A percentile compares a stretch with the other conserved stretches of the same genome.
These are phyloP conservation scores for Dryadula phaetusa DNA, from an alignment of 2,888 invertebrate species.

Conservation along the genomic window DNA sequence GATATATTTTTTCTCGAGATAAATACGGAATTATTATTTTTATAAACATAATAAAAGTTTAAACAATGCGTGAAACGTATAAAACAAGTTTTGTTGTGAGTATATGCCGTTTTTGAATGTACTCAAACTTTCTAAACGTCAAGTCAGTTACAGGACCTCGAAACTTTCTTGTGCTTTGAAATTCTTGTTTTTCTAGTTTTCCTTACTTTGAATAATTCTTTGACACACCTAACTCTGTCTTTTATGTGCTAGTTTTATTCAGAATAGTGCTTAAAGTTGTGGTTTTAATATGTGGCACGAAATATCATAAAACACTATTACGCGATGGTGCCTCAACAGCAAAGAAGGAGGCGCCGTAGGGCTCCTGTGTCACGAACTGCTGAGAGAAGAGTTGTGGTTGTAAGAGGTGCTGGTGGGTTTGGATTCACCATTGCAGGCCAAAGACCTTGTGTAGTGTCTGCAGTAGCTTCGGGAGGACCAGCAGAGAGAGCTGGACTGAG, in stretches of 20 bases:
- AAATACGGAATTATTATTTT: background rate
- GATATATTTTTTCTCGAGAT: background rate
- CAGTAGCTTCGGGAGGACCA: constrained; percentile 93
- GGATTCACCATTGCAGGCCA: constrained; percentile 99
- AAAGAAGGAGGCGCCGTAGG: constrained; percentile 74
- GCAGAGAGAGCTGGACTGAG: constrained; percentile 95
- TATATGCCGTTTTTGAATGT: constrained; percentile 55
- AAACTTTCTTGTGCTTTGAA: constrained; percentile 66
- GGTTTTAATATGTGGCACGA: constrained; percentile 19
- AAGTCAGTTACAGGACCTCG: constrained; percentile 70
- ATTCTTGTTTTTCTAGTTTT: constrained; percentile 78
- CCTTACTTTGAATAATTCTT: constrained; percentile 44
- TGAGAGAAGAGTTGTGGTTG: constrained; percentile 92
- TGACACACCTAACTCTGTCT: constrained; percentile 26
- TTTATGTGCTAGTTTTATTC: constrained; percentile 24
- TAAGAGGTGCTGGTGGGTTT: constrained; percentile 94
- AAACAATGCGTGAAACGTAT: constrained; percentile 41
- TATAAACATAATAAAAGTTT: background rate
- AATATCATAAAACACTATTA: constrained; percentile 47
- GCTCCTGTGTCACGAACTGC: constrained; percentile 78
- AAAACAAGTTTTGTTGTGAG: constrained; percentile 49
- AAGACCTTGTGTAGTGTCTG: constrained; percentile 97
- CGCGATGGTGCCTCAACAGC: constrained; percentile 79
- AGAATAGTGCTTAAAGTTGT: constrained; percentile 12
- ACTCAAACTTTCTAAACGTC: constrained; percentile 74